phyloP scores from a whole-genome alignment of 2,888 invertebrate species.

The Drymonia ruficornis region DNA sequence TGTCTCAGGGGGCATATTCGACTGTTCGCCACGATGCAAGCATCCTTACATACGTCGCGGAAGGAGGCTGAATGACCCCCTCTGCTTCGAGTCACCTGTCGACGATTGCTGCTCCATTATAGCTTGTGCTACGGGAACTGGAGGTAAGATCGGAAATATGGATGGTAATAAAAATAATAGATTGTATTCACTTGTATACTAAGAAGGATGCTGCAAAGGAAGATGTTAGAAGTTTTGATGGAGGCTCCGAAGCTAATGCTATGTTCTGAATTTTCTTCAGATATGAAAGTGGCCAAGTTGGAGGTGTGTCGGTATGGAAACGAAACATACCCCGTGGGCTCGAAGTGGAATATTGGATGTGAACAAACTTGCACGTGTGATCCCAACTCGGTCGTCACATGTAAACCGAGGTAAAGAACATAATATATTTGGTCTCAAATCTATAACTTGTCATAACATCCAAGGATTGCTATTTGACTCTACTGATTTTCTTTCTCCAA shows the following conservation, averaged over 20 bases:
- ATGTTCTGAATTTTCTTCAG: constrained; percentile 47
- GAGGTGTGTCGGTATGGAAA: constrained; percentile 86
- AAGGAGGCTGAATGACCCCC: constrained; percentile 87
- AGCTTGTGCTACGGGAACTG: constrained; percentile 87
- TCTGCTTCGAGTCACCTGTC: constrained; percentile 89
- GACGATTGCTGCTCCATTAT: constrained; percentile 89
- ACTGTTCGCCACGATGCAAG: constrained; percentile 90
- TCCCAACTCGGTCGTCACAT: constrained; percentile 88
- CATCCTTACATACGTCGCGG: constrained; percentile 89
- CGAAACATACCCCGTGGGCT: constrained; percentile 88
- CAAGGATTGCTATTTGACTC: neutral
- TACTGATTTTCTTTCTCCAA: too few relatives aligned
- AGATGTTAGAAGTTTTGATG: too few relatives aligned
- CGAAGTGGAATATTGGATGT: constrained; percentile 92
- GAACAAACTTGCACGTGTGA: constrained; percentile 91
- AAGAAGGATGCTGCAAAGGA: too few relatives aligned
- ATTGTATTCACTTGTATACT: too few relatives aligned
- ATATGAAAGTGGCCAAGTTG: constrained; percentile 54
- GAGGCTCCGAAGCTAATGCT: constrained; percentile 8
- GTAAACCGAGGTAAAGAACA: constrained; percentile 85
- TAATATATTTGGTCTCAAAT: too few relatives aligned
- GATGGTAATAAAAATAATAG: neutral
- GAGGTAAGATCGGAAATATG: constrained; percentile 45
- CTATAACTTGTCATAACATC: constrained; percentile 1
- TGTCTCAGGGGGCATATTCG: constrained; percentile 86